Conservation (phyloP, 1,140 invertebrate species). For the Battus philenor region DNA sequence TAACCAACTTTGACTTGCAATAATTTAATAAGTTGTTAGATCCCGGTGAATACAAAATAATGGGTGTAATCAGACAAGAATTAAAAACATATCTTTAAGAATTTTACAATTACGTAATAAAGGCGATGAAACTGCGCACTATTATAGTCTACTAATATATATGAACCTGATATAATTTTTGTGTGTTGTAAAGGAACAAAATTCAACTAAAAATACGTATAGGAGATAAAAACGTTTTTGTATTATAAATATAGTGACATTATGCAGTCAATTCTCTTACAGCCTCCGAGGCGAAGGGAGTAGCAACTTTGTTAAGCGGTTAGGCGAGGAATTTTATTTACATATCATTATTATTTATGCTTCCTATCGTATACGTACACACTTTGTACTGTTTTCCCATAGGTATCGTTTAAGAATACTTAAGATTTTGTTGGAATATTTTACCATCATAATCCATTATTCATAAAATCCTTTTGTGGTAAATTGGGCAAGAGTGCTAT, state of each 20-base stretch:
- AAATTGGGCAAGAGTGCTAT: not conserved
- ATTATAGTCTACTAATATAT: too few species aligned
- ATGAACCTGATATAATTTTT: too few species aligned
- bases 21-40: too few species aligned
- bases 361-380: not conserved
- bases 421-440: conserved; percentile 4
- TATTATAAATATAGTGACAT: not conserved
- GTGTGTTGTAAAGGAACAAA: too few species aligned
- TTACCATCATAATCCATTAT: conserved; percentile 1
- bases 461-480: conserved; percentile 6
- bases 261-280: conserved; percentile 9
- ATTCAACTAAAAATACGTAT: too few species aligned
- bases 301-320: conserved; percentile 12
- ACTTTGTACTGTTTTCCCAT: conserved; percentile 1
- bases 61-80: too few species aligned
- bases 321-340: conserved; percentile 8
- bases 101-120: too few species aligned
- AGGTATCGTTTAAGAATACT: conserved; percentile 5
- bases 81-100: too few species aligned
- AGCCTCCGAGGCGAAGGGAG: not conserved
- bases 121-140: too few species aligned
- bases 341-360: conserved; percentile 14
- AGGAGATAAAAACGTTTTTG: too few species aligned
- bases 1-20: too few species aligned
- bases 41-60: too few species aligned